Base-by-base conservation (phyloP, 2,888 invertebrate genomes). In the Apocheima hispidaria region DNA sequence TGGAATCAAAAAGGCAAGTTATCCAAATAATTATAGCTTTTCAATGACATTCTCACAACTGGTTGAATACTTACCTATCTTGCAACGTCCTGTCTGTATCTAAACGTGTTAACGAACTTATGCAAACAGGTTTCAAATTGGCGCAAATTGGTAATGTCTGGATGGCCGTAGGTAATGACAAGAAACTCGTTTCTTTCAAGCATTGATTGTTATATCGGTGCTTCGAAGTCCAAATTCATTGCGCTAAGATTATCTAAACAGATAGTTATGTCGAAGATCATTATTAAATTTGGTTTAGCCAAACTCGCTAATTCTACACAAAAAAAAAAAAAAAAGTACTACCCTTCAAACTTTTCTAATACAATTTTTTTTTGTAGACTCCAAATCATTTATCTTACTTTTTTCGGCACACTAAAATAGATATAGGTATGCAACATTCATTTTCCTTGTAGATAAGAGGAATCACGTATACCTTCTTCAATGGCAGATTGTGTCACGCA, bases 81-180 rank as follows among this genome's bases (percentile, higher is more conserved):
- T 46, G 46, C 30, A 46, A 33, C n/a, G 46, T 46, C 46, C 46
- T 46, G 44, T 26, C 44, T 28, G 46, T 46, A 46, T 46, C 30
- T 46, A 46, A 46, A 46, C 38, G 44, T 26, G 36, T 44, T 44
- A 46, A 35, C 46, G 35, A 35, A 20, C 49, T 49, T 36, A 35
- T 50, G 28, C 10, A 26, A 35, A 35, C 38, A 20, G 46, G 46
- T 55, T 33, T 36, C 40, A 14, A 30, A 56, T 30, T 40, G 28
- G 30, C n/a, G 23, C n/a, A 30, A 33, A 33, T 30, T 20, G 33
- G 30, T 30, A 3, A n/a, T 28, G 26, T 20, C 46, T 46, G 46
- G 46, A 46, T 33, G 2, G 46, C 7, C 12, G 16, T 44, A n/a
- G 16, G 5, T n/a, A n/a, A n/a, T n/a, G n/a, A n/a, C n/a, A n/a